Evolutionary conservation across 2,888 invertebrate genomes (phyloP), one percentile per base, ranked within the genome.

Genomic region (Teleiodes luculella): DNA sequence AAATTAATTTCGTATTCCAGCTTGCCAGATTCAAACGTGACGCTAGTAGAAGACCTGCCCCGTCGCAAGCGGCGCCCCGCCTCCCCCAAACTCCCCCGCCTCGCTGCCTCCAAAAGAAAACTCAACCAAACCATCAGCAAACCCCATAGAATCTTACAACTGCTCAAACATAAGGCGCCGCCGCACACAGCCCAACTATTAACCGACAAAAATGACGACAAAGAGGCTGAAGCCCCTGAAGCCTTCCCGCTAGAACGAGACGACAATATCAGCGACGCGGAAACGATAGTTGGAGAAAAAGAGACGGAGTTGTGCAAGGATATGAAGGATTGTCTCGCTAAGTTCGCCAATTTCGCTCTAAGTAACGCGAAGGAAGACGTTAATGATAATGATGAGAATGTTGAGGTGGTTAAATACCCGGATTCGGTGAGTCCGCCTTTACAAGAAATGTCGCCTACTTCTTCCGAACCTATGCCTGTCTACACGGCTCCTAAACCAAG

Each of bases 341-440:
- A 86, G 52, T 86, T 87, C 20, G 85, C 86, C 0, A 84, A 74
- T 30, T 84, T 86, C 56, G 86, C 80, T 0, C 64, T 87, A 0
- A 78, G 72, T 39, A 72, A 62, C 20, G 68, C 76, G 1, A 71
- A 72, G 11, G 65, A 59, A 1, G 62, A 61, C 52, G 14, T 65
- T 0, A 65, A 66, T 1, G 67, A 70, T 3, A 70, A 74, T 1
- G 52, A 57, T 1, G 59, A 60, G 0, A 70, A 74, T 1, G 52
- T 57, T 1, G 59, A 60, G 0, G 67, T 52, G 0, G 67, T 53
- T 0, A 81, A 82, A n/a, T 81, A 78, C 43, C 83, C 87, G 0
- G 88, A 89, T 1, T 79, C 89, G 0, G 76, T 86, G 0, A 89
- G 89, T 53, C 89, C 90, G 0, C 90, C 89, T 0, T 49, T 90